Evolutionary conservation across 2,888 invertebrate species (phyloP).

Genomic region (Mythimna vitellina): DNA sequence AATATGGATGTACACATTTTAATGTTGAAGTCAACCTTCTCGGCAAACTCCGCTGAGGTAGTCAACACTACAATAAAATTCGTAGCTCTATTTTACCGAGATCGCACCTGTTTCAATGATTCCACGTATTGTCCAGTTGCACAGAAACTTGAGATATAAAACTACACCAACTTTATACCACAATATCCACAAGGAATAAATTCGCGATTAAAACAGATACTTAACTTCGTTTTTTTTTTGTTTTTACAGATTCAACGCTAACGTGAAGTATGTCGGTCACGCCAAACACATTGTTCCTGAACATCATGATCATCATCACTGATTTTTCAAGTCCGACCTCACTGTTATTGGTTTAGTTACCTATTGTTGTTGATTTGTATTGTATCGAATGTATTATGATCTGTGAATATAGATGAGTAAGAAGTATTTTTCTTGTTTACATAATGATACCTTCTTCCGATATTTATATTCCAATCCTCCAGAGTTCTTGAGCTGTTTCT

Average conservation of each 20-base stretch:
- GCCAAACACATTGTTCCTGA: constrained; percentile 66
- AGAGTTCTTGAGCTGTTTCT: not conserved
- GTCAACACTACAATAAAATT: no score
- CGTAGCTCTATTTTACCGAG: no score
- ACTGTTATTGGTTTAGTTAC: constrained; percentile 30
- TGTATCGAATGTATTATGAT: constrained; percentile 11
- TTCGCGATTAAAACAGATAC: no score
- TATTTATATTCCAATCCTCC: not conserved
- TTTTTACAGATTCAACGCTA: constrained; percentile 73
- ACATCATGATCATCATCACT: constrained; percentile 62
- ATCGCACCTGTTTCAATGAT: no score
- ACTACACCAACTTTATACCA: no score
- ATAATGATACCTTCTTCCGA: not conserved
- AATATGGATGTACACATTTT: no score
- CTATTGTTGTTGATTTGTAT: constrained; percentile 29
- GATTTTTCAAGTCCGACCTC: constrained; percentile 7
- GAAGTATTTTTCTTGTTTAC: not conserved
- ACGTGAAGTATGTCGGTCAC: constrained; percentile 67
- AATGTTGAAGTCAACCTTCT: no score
- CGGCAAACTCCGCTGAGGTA: no score
- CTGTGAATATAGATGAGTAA: constrained; percentile 19
- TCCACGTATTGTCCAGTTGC: no score
- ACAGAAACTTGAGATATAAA: no score
- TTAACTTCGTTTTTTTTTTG: no score
- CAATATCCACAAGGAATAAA: no score